phyloP scores from a whole-genome alignment of 1,140 invertebrate species.

The Drosophila sulfurigaster region DNA sequence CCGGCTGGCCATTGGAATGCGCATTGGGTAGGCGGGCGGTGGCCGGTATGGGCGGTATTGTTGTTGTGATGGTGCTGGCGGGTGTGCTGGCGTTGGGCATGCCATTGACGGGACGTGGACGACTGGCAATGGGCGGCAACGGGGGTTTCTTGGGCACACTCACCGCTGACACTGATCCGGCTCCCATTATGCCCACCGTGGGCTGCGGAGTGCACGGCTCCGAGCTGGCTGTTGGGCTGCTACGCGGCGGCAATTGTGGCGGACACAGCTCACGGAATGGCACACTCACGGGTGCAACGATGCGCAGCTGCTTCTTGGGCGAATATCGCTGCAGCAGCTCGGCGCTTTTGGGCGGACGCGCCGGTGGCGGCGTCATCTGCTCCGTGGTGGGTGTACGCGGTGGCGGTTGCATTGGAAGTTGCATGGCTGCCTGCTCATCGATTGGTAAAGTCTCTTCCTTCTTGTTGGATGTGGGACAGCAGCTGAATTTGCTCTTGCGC shows the following conservation, averaged over 20 bases:
- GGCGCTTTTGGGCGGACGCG: slow-evolving; percentile 88
- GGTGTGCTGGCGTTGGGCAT: slow-evolving; percentile 51
- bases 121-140: slow-evolving; percentile 88
- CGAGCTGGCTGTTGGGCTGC: slow-evolving; percentile 75
- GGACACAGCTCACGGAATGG: slow-evolving; percentile 82
- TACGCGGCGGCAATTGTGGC: slow-evolving; percentile 86
- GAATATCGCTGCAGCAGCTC: slow-evolving; percentile 78
- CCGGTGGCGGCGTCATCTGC: slow-evolving; percentile 83
- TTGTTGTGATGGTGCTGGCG: slow-evolving; percentile 42
- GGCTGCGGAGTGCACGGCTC: slow-evolving; percentile 21
- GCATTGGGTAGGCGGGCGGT: slow-evolving; percentile 71
- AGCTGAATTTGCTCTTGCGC: slow-evolving; percentile 89
- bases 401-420: slow-evolving; percentile 78
- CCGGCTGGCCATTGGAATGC: slow-evolving; percentile 68
- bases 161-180: slow-evolving; percentile 51
- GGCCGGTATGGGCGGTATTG: slow-evolving; percentile 80
- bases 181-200: neutral
- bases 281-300: slow-evolving; percentile 32
- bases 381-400: slow-evolving; percentile 86
- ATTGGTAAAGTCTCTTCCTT: slow-evolving; percentile 59
- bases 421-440: slow-evolving; percentile 58
- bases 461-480: slow-evolving; percentile 87
- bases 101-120: slow-evolving; percentile 85
- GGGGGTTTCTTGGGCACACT: slow-evolving; percentile 89
- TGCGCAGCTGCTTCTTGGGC: slow-evolving; percentile 83